Percentiles rank a stretch among this genome's conserved stretches.
Conservation (phyloP, 2,888 invertebrate species). For the Drosophila prostipennis region DNA sequence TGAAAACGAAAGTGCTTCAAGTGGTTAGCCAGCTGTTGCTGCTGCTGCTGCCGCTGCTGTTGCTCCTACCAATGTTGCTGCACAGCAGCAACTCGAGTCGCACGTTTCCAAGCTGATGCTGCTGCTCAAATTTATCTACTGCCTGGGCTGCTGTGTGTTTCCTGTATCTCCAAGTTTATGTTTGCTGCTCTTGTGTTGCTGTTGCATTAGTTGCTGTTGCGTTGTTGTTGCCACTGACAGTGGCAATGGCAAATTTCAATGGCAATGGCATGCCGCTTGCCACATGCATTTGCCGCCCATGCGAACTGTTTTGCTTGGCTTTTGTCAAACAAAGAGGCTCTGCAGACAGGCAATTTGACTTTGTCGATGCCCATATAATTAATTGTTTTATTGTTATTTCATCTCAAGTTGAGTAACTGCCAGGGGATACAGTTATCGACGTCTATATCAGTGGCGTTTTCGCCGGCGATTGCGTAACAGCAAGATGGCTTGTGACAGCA, state of each 20-base stretch:
- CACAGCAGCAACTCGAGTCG: slow-evolving; percentile 44
- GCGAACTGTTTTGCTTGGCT: slow-evolving; percentile 71
- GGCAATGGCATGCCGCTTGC: slow-evolving; percentile 56
- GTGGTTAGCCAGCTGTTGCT: slow-evolving; percentile 68
- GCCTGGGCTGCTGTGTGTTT: slow-evolving; percentile 52
- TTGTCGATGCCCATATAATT: slow-evolving; percentile 37
- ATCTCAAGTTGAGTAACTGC: slow-evolving; percentile 22
- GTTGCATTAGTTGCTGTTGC: slow-evolving; percentile 24
- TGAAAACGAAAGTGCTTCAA: slow-evolving; percentile 82
- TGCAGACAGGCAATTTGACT: slow-evolving; percentile 42
- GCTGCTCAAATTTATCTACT: slow-evolving; percentile 47
- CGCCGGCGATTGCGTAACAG: slow-evolving; percentile 16
- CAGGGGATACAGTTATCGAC: slow-evolving; percentile 8
- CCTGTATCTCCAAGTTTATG: slow-evolving; percentile 74
- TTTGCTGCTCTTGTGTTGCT: slow-evolving; percentile 36
- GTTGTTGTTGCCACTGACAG: slow-evolving; percentile 36
- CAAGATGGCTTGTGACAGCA: slow-evolving; percentile 11
- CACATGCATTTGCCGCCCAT: slow-evolving; percentile 57
- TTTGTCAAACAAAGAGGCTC: slow-evolving; percentile 45
- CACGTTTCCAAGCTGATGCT: slow-evolving; percentile 55
- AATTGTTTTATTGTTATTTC: slow-evolving; percentile 40
- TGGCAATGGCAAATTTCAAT: slow-evolving; percentile 56
- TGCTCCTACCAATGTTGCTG: slow-evolving; percentile 55
- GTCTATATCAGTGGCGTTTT: slow-evolving; percentile 9
- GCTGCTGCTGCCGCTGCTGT: slow-evolving; percentile 5